phyloP scores from a whole-genome alignment of 2,113 vertebrate species.

The Archocentrus centrarchus region DNA sequence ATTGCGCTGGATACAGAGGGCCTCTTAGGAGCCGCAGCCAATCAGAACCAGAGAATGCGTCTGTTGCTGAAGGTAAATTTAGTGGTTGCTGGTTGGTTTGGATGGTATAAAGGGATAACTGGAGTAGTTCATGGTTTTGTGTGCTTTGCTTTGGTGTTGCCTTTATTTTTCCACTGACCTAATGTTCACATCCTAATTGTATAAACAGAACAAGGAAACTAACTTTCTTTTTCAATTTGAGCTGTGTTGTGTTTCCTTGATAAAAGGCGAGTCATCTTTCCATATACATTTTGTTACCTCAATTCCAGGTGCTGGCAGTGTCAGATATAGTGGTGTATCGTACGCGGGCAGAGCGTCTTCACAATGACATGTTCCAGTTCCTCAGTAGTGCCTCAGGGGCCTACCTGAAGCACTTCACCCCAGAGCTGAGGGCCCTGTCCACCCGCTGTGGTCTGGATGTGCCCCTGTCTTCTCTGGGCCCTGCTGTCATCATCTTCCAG shows the following conservation, averaged over 20 bases:
- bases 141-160: neutral
- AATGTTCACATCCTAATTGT: neutral
- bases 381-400: conserved; percentile 85
- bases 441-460: conserved; percentile 84
- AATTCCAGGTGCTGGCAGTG: conserved; percentile 80
- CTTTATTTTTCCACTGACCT: neutral
- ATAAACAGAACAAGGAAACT: neutral
- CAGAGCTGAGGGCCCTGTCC: conserved; percentile 81
- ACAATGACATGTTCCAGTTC: conserved; percentile 88
- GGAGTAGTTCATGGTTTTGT: neutral
- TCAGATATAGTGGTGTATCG: conserved; percentile 85
- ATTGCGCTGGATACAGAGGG: conserved; percentile 85
- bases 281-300: neutral
- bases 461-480: conserved; percentile 85
- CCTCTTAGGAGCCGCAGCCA: conserved; percentile 78
- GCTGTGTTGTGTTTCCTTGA: neutral
- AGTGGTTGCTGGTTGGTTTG: neutral
- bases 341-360: conserved; percentile 85
- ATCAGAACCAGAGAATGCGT: conserved; percentile 83
- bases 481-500: conserved; percentile 83
- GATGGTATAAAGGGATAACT: neutral
- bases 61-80: conserved; percentile 80
- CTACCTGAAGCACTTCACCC: conserved; percentile 85
- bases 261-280: neutral
- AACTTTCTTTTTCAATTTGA: neutral